These are phyloP conservation scores for Pagetopsis macropterus DNA, from an alignment of 2,797 vertebrate genomes.

Conservation along the genomic window DNA sequence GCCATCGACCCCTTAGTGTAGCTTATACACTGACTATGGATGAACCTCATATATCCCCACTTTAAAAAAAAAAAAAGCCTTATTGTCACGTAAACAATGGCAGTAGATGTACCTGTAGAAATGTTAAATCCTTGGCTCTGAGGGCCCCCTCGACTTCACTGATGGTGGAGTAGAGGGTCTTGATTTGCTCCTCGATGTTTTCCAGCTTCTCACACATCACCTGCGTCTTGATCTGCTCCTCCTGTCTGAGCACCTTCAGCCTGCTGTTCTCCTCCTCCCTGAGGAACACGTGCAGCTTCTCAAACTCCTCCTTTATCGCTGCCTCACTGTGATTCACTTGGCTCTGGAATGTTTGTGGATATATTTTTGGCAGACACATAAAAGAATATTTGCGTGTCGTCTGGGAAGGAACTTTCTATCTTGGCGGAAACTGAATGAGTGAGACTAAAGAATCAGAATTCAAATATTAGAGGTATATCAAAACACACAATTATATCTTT, in stretches of 20 bases:
- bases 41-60: no score
- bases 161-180: constrained; percentile 55
- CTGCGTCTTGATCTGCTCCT: constrained; percentile 64
- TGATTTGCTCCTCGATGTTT: constrained; percentile 62
- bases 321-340: constrained; percentile 62
- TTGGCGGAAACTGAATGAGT: not conserved
- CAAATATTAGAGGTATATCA: not conserved
- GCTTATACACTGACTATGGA: no score
- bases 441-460: not conserved
- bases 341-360: constrained; percentile 54
- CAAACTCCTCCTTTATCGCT: constrained; percentile 72
- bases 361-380: not conserved
- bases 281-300: constrained; percentile 73
- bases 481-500: not conserved
- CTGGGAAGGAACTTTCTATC: not conserved
- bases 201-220: constrained; percentile 70
- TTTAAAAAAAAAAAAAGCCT: not conserved
- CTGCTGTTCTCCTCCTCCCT: constrained; percentile 64
- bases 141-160: constrained; percentile 50
- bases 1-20: no score
- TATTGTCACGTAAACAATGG: not conserved
- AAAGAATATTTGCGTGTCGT: not conserved
- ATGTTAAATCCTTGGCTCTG: constrained; percentile 49
- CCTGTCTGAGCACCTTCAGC: constrained; percentile 66
- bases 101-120: constrained; percentile 69